Base-by-base conservation (phyloP, 1,140 invertebrate genomes). In the Zophobas morio region DNA sequence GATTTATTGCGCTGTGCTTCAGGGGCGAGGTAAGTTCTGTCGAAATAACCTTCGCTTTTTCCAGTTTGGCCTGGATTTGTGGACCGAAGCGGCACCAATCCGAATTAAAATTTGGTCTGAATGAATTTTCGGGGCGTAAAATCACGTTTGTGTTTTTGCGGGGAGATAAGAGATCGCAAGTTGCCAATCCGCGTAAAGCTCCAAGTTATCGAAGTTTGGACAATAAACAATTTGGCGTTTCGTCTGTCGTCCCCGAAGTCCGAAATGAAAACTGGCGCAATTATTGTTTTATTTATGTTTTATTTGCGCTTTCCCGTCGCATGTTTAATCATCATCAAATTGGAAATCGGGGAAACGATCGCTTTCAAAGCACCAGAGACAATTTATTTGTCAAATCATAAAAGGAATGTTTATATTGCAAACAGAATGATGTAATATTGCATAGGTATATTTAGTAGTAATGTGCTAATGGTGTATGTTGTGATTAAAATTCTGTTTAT, bases 401-500 rank as follows among this genome's bases (percentile, higher is more conserved):
- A 83, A 72, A 82, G 83, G 81, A 84, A 83, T 83, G 82, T 84
- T 83, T 84, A 82, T 84, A 82, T 83, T 82, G 75, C 78, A 74
- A 74, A 74, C 79, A 74, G 71, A 56, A 74, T 77, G 79, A 79
- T 82, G 82, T 79, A 81, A 83, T 82, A 82, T 80, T 77, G 74
- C 79, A 81, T 83, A 84, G 83, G 83, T 84, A 83, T 80, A 84
- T 84, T 84, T 84, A 83, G 81, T 84, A 66, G 60, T 72, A 72
- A 81, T 79, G 81, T 78, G 79, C 79, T 84, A 84, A 83, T 85
- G 84, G 84, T 78, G 75, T 84, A 84, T 84, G 81, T 84, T 84
- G 83, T 84, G 84, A 86, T 86, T 86, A 85, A 85, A 86, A 85
- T 81, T 84, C 82, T 80, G 82, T 86, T 85, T 86, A 85, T 85